These are phyloP conservation scores for Chloebia gouldiae DNA, from an alignment of 2,113 vertebrate species.

Conservation along the genomic window DNA sequence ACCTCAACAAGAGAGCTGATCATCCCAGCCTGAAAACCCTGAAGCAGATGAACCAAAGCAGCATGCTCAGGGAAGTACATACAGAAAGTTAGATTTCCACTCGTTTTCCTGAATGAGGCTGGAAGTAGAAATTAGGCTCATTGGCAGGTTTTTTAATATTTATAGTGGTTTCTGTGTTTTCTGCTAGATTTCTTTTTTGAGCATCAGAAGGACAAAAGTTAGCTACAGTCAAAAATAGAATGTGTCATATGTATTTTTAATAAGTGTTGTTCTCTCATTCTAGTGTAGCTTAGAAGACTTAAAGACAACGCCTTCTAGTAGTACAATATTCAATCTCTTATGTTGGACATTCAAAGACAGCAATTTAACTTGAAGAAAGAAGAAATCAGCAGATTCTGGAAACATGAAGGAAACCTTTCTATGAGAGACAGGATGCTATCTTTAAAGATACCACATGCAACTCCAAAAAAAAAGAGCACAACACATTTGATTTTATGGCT, in stretches of 20 bases:
- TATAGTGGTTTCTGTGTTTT: neutral
- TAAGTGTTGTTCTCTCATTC: neutral
- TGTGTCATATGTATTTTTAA: neutral
- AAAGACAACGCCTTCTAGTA: neutral
- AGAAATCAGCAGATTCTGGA: neutral
- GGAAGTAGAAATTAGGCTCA: neutral
- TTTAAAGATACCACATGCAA: neutral
- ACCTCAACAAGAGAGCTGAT: fast-evolving
- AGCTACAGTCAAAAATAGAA: neutral
- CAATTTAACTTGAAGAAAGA: neutral
- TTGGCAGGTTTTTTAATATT: neutral
- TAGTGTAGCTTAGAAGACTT: neutral
- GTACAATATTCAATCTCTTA: neutral
- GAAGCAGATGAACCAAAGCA: neutral
- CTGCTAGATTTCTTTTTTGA: neutral
- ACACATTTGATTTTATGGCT: neutral
- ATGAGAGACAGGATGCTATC: neutral
- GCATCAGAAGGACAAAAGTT: neutral
- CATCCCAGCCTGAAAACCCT: neutral
- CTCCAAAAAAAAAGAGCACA: neutral
- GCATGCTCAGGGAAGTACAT: neutral
- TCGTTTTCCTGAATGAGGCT: neutral
- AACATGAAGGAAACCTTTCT: neutral
- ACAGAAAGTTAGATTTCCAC: neutral
- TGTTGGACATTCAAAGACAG: neutral